Percentiles rank a stretch among this genome's conserved stretches.
These are phyloP conservation scores for Acipenser transmontanus DNA, from an alignment of 2,797 vertebrate species.

Conservation along the genomic window DNA sequence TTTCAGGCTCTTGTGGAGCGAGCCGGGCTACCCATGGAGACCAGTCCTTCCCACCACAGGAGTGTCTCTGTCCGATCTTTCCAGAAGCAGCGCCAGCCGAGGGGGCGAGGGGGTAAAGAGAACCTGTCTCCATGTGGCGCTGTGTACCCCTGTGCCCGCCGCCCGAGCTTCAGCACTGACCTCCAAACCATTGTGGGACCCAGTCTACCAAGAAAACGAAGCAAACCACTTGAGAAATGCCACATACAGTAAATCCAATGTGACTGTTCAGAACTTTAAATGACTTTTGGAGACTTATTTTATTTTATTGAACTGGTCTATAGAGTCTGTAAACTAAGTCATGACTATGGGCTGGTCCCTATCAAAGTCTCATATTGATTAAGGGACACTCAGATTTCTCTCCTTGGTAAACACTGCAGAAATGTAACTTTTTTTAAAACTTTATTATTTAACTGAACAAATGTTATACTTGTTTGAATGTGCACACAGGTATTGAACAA, in stretches of 20 bases:
- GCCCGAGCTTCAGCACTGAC: constrained; percentile 62
- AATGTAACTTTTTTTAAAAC: too few relatives aligned
- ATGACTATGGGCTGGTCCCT: too few relatives aligned
- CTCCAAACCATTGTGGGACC: constrained; percentile 54
- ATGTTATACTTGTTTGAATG: too few relatives aligned
- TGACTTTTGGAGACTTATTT: too few relatives aligned
- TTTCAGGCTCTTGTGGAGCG: constrained; percentile 57
- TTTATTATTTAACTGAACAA: too few relatives aligned
- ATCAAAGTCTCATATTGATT: too few relatives aligned
- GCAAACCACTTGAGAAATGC: constrained; percentile 47
- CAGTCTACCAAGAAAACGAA: constrained; percentile 28
- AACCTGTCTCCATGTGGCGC: constrained; percentile 45
- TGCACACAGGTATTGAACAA: too few relatives aligned
- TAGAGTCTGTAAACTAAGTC: too few relatives aligned
- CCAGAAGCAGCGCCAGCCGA: constrained; percentile 43
- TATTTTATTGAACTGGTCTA: too few relatives aligned
- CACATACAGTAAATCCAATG: constrained; percentile 44
- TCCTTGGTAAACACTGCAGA: too few relatives aligned
- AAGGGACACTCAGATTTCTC: too few relatives aligned
- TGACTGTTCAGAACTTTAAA: too few relatives aligned
- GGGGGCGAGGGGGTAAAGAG: constrained; percentile 20
- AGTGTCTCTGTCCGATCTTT: constrained; percentile 66
- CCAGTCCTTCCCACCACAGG: constrained; percentile 59
- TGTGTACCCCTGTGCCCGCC: constrained; percentile 49
- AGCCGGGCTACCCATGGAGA: constrained; percentile 61